A percentile compares a stretch with the other conserved stretches of the same genome.
Conservation (phyloP, 2,113 vertebrate genomes). For the Tympanuchus pallidicinctus region DNA sequence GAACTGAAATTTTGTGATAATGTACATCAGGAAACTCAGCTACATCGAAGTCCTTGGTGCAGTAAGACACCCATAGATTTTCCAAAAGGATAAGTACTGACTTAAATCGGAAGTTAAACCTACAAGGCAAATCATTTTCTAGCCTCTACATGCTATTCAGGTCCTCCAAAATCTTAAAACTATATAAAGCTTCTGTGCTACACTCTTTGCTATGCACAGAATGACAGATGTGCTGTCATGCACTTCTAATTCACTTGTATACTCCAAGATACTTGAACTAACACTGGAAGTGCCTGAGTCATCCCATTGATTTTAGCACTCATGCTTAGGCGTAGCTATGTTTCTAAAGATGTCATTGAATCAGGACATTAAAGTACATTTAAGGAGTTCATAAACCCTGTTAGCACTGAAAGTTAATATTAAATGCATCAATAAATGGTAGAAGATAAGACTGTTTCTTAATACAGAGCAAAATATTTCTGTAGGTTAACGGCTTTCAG, state of each 20-base stretch:
- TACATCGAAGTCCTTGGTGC: not conserved
- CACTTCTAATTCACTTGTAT: not conserved
- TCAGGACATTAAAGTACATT: not conserved
- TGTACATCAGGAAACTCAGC: not conserved
- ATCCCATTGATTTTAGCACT: slow-evolving; percentile 10
- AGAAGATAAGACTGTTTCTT: not conserved
- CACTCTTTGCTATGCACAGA: not conserved
- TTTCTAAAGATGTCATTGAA: not conserved
- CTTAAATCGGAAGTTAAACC: not conserved
- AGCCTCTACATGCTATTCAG: not conserved
- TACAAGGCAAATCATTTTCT: not conserved
- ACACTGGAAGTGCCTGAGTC: not conserved
- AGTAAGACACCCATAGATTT: not conserved
- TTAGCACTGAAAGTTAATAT: not conserved
- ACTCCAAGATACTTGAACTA: not conserved
- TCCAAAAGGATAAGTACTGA: not conserved
- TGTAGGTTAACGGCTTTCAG: not conserved
- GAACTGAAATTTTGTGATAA: not conserved
- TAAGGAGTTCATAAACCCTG: slow-evolving; percentile 5
- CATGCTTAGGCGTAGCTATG: not conserved
- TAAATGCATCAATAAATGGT: not conserved
- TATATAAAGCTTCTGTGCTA: not conserved
- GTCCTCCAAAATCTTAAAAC: not conserved
- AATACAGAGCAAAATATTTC: not conserved
- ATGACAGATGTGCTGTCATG: not conserved